Base-by-base conservation (phyloP, 2,113 vertebrate species). In the Sylvietta virens region DNA sequence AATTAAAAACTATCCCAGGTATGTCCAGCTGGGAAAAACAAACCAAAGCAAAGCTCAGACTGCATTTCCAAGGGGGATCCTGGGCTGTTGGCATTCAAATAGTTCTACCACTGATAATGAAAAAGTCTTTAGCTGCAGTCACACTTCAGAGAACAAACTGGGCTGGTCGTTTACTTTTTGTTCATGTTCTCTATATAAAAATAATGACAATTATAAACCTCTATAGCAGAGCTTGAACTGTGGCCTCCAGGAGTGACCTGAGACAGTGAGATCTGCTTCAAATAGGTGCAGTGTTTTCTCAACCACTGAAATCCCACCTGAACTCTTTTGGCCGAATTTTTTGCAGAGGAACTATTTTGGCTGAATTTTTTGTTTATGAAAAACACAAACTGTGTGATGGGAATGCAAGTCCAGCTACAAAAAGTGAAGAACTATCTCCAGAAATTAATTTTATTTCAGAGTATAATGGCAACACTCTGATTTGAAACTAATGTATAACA, bases 401-500 rank as follows among this genome's bases (percentile, higher is more conserved):
- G 66, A 74, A 93, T 28, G 27, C 27, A 39, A 69, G 28, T 47
- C 44, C 47, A 40, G 44, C 47, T 61, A 39, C n/a, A 44, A 54
- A 61, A 67, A 47, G 9, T 9, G 21, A 60, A 16, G 51, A 84
- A 80, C 1, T 14, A 50, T 37, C 40, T 60, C 0, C 1, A 56
- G 89, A 89, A 97, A 81, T 19, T 74, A 7, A 81, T 87, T 92
- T 85, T 48, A 56, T 64, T 77, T 53, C 61, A 54, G 48, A 89
- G 37, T 11, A 67, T 31, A 81, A 94, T 54, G 67, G 82, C 94
- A 93, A 66, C 76, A 84, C 69, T 62, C 61, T 73, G 84, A 86
- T 79, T 95, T 70, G 72, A 95, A 95, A 80, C 65, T 91, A 72
- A 97, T 80, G 72, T 51, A 65, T 16, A 67, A 73, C 88, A 96